Conservation (phyloP, 2,888 invertebrate genomes). For the Platycheirus rosarum region DNA sequence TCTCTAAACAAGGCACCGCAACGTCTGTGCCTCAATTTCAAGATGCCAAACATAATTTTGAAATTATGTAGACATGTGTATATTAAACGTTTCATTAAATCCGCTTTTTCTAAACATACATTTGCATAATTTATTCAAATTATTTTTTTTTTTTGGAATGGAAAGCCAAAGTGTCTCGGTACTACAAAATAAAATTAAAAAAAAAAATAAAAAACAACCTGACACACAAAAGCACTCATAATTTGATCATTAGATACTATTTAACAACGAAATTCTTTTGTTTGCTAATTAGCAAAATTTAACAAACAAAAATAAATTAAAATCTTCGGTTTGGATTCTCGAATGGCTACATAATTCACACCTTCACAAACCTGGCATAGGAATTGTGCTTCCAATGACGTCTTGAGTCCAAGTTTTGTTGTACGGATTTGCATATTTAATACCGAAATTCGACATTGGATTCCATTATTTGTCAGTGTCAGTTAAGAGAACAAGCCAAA, state of each 20-base stretch:
- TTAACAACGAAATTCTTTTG: conserved; percentile 11
- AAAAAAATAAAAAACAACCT: not conserved
- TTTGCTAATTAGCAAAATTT: conserved; percentile 25
- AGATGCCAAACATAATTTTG: conserved; percentile 1
- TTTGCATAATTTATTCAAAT: conserved; percentile 29
- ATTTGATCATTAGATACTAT: not conserved
- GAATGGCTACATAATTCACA: conserved; percentile 31
- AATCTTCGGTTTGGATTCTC: conserved; percentile 8
- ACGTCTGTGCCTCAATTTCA: conserved; percentile 6
- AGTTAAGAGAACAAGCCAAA: conserved; percentile 21
- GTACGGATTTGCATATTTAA: conserved; percentile 58
- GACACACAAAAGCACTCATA: conserved; percentile 6
- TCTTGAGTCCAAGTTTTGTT: conserved; percentile 18
- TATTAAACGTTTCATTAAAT: conserved; percentile 32
- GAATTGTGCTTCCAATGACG: conserved; percentile 36
- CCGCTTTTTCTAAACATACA: conserved; percentile 12
- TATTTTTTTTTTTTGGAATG: conserved; percentile 20
- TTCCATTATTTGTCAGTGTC: conserved; percentile 61
- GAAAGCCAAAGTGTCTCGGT: conserved; percentile 7
- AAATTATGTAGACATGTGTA: conserved; percentile 30
- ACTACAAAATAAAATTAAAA: not conserved
- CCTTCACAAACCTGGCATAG: conserved; percentile 21
- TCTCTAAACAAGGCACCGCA: conserved; percentile 19
- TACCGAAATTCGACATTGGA: conserved; percentile 14
- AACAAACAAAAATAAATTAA: conserved; percentile 24